A percentile compares a stretch with the other conserved stretches of the same genome.
phyloP scores from a whole-genome alignment of 2,797 vertebrate genomes.

The Eurystomus glaucurus region DNA sequence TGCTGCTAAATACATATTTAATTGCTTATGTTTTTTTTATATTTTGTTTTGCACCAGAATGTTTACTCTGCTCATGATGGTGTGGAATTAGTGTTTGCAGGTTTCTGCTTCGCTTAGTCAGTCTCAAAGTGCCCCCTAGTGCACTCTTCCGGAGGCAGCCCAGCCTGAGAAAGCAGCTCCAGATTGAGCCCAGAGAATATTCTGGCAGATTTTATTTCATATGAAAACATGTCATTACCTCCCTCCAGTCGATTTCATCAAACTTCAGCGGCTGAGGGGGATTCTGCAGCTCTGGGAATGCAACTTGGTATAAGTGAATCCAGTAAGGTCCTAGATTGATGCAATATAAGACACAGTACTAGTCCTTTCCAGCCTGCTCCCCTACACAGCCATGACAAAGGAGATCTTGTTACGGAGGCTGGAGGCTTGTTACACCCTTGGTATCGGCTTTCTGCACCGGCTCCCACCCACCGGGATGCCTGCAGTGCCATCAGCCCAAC shows the following conservation, averaged over 20 bases:
- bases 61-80: slow-evolving; percentile 80
- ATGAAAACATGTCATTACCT: not conserved
- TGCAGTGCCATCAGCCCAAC: rapidly evolving
- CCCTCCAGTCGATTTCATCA: not conserved
- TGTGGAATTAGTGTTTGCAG: slow-evolving; percentile 57
- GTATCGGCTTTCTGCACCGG: not conserved
- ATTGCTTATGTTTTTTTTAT: slow-evolving; percentile 84
- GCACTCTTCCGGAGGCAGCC: not conserved
- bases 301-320: not conserved
- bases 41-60: slow-evolving; percentile 82
- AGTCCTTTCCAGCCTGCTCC: not conserved
- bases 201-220: not conserved
- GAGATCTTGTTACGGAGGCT: not conserved
- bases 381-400: not conserved
- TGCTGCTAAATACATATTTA: slow-evolving; percentile 86
- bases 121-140: slow-evolving; percentile 83
- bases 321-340: not conserved
- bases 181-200: not conserved
- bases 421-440: not conserved
- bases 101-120: not conserved
- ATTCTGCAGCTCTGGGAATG: not conserved
- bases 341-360: rapidly evolving
- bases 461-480: rapidly evolving
- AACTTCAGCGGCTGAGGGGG: not conserved
- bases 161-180: not conserved